Conservation (phyloP, 2,888 invertebrate species). For the Rhingia campestris region DNA sequence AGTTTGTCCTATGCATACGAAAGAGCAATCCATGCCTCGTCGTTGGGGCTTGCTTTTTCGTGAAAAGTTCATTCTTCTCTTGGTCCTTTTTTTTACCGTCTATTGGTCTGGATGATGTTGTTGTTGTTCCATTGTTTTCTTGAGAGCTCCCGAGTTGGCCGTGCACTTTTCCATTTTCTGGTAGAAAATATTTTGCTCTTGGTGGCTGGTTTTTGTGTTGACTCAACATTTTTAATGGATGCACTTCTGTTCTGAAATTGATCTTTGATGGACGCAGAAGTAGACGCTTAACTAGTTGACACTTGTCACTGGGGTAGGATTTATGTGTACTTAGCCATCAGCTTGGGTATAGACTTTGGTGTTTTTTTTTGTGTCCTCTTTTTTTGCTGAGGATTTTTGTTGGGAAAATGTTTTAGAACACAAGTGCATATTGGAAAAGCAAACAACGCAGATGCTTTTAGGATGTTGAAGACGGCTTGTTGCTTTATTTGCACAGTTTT, state of each 20-base stretch:
- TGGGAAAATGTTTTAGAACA: not conserved
- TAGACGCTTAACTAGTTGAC: conserved; percentile 56
- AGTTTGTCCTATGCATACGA: conserved; percentile 55
- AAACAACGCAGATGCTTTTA: conserved; percentile 18
- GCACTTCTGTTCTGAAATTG: conserved; percentile 60
- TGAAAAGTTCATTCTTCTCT: conserved; percentile 41
- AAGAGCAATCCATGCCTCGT: conserved; percentile 34
- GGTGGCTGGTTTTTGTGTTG: conserved; percentile 47
- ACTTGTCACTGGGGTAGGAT: conserved; percentile 36
- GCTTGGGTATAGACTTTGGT: not conserved
- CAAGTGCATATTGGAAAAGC: conserved; percentile 12
- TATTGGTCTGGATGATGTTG: not conserved
- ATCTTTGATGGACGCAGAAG: conserved; percentile 57
- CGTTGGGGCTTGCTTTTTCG: conserved; percentile 26
- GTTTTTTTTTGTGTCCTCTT: not conserved
- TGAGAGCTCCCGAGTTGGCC: conserved; percentile 30
- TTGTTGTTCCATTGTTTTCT: conserved; percentile 28
- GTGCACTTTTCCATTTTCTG: conserved; percentile 33
- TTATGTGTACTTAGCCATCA: conserved; percentile 32
- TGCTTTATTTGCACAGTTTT: not conserved
- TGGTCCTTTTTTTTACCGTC: not conserved
- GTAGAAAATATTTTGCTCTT: conserved; percentile 19
- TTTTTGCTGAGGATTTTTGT: not conserved
- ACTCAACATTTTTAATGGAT: conserved; percentile 62
- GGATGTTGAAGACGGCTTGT: not conserved